phyloP scores from a whole-genome alignment of 2,113 vertebrate genomes.

The Chaetodon auriga region DNA sequence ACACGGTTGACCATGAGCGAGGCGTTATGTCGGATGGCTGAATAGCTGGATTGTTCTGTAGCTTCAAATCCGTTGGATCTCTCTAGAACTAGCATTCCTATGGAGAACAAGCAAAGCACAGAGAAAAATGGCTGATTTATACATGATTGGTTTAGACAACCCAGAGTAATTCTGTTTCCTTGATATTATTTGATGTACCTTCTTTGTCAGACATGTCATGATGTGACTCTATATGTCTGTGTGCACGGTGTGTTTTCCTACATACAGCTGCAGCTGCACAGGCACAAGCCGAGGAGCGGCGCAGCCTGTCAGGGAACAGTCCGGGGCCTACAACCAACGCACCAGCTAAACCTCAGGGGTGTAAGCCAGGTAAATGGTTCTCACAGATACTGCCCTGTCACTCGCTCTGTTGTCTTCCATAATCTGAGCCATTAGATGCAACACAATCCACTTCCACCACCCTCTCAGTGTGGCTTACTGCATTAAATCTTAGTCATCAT shows the following conservation, averaged over 20 bases:
- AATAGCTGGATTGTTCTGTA: constrained; percentile 72
- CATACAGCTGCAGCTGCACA: constrained; percentile 91
- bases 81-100: constrained; percentile 60
- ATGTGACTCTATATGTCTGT: neutral
- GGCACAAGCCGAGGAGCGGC: constrained; percentile 92
- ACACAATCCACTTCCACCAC: constrained; percentile 51
- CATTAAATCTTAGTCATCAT: constrained; percentile 60
- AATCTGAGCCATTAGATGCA: constrained; percentile 54
- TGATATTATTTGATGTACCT: constrained; percentile 10
- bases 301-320: constrained; percentile 84
- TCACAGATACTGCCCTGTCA: constrained; percentile 36
- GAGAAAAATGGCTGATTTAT: constrained; percentile 25
- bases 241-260: constrained; percentile 28
- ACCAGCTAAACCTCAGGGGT: constrained; percentile 81
- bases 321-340: constrained; percentile 74
- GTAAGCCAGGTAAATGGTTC: constrained; percentile 87
- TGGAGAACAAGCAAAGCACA: constrained; percentile 37
- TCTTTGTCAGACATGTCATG: neutral
- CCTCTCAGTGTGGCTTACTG: constrained; percentile 52
- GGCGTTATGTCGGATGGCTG: constrained; percentile 39
- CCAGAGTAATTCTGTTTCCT: neutral
- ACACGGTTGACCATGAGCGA: constrained; percentile 37
- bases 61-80: constrained; percentile 55
- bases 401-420: constrained; percentile 18
- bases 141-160: neutral